phyloP scores from a whole-genome alignment of 2,113 vertebrate species.

The Nerophis lumbriciformis region DNA sequence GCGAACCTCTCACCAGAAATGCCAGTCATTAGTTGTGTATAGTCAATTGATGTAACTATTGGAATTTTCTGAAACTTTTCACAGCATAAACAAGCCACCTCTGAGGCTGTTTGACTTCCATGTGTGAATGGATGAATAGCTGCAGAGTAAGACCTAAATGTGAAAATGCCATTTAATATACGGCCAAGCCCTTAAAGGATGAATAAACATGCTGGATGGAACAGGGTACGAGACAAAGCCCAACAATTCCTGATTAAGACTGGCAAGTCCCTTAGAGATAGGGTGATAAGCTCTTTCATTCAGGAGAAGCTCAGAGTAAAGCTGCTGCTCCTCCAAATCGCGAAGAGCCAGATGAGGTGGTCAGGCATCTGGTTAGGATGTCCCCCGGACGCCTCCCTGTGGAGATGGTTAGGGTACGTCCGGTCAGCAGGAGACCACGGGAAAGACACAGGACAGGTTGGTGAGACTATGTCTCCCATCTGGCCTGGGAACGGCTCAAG shows the following conservation, averaged over 20 bases:
- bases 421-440: no score
- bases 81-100: constrained; percentile 35
- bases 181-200: constrained; percentile 47
- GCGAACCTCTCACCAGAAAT: constrained; percentile 26
- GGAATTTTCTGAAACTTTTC: constrained; percentile 20
- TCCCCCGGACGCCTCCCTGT: no score
- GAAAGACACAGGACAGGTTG: no score
- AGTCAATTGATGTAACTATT: constrained; percentile 21
- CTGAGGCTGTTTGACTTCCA: constrained; percentile 32
- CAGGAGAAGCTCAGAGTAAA: no score
- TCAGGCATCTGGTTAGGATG: no score
- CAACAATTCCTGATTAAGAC: constrained; percentile 55
- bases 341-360: no score
- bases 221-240: constrained; percentile 59
- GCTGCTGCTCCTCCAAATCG: no score
- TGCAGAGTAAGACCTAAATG: constrained; percentile 36
- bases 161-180: constrained; percentile 59
- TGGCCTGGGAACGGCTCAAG: no score
- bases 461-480: no score
- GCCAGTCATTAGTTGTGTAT: constrained; percentile 18
- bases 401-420: no score
- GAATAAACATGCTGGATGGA: constrained; percentile 42
- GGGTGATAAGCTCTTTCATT: no score
- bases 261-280: constrained; percentile 36
- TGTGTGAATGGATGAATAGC: constrained; percentile 36